Percentiles rank a stretch among this genome's conserved stretches.
Conservation (phyloP, 2,797 vertebrate genomes). For the Chiroxiphia lanceolata region DNA sequence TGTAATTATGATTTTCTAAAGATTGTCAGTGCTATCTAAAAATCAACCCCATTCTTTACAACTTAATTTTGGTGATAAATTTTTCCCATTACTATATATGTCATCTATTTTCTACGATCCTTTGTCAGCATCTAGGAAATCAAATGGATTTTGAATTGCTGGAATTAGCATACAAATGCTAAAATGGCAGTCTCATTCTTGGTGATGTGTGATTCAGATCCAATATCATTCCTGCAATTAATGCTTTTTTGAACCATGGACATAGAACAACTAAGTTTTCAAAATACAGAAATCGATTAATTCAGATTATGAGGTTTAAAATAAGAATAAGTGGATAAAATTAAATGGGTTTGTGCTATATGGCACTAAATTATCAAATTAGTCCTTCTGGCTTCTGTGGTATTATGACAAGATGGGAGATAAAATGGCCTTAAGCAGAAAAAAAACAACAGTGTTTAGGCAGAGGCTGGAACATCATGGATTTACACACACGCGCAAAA, state of each 20-base stretch:
- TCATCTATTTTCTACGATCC: not conserved
- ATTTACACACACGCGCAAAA: not conserved
- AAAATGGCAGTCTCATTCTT: not conserved
- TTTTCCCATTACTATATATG: not conserved
- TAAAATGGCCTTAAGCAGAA: not conserved
- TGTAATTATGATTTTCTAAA: not conserved
- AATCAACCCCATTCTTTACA: not conserved
- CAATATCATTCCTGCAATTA: not conserved
- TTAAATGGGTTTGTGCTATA: not conserved
- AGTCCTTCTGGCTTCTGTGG: not conserved
- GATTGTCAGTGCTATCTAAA: not conserved
- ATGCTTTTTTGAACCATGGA: not conserved
- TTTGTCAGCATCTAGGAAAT: not conserved
- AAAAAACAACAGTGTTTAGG: not conserved
- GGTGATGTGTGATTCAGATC: not conserved
- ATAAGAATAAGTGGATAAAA: not conserved
- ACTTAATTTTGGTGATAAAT: not conserved
- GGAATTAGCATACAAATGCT: not conserved
- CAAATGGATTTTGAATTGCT: not conserved
- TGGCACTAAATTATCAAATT: not conserved
- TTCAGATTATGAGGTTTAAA: not conserved
- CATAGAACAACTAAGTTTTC: not conserved
- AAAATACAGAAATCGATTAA: not conserved
- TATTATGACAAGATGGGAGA: not conserved
- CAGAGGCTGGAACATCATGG: not conserved